Conservation (phyloP, 2,888 invertebrate species). For the Fragum fragum region DNA sequence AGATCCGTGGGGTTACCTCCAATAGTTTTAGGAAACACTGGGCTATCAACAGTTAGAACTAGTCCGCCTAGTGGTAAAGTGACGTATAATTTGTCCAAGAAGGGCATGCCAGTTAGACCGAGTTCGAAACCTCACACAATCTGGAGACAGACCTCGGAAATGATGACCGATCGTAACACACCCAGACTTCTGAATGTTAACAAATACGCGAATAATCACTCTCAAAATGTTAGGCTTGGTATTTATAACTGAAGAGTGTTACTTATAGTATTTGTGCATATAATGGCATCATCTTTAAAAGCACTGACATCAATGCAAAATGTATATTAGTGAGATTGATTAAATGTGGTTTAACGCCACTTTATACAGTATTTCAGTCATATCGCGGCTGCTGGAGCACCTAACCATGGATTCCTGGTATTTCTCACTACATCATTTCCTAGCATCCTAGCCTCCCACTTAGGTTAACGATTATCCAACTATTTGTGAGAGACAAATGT, state of each 20-base stretch:
- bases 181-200: constrained; percentile 4
- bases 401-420: no score
- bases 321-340: no score
- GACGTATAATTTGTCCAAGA: neutral
- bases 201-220: neutral
- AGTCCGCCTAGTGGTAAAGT: constrained; percentile 15
- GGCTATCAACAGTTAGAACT: constrained; percentile 7
- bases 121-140: constrained; percentile 69
- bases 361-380: no score
- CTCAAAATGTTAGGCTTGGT: neutral
- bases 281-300: no score
- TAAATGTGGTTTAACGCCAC: no score
- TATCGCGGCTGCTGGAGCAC: no score
- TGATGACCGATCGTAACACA: constrained; percentile 45
- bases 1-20: constrained; percentile 57
- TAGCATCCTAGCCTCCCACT: no score
- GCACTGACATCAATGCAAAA: no score
- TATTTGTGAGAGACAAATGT: no score
- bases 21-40: constrained; percentile 38
- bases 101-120: constrained; percentile 53
- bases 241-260: constrained; percentile 7
- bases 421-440: no score
- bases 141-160: constrained; percentile 66
- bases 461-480: no score
- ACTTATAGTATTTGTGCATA: no score